phyloP scores from a whole-genome alignment of 2,797 vertebrate species.

The Mormyrops boulengeri region DNA sequence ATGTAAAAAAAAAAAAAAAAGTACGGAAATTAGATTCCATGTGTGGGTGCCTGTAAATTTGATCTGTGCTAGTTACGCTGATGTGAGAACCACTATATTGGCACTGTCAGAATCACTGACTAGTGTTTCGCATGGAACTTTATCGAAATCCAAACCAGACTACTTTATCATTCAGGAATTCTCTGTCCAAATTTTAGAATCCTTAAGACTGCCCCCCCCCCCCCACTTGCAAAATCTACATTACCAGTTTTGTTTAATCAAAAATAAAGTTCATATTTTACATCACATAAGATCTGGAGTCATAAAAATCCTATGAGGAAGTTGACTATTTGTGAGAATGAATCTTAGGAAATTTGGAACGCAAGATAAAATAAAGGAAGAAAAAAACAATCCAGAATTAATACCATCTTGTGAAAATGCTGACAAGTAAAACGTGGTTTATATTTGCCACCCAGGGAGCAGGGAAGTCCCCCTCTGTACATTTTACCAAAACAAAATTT shows the following conservation, averaged over 20 bases:
- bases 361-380: not conserved
- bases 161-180: not conserved
- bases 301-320: not conserved
- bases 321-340: not conserved
- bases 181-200: not conserved
- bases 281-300: not conserved
- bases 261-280: not conserved
- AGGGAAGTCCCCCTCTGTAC: not conserved
- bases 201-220: not conserved
- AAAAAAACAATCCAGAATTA: not conserved
- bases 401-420: not conserved
- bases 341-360: not conserved
- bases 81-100: not conserved
- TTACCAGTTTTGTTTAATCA: not conserved
- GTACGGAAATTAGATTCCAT: not conserved
- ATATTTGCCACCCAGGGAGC: not conserved
- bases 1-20: not conserved
- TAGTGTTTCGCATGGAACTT: not conserved
- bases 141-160: not conserved
- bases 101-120: not conserved
- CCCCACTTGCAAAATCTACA: not conserved
- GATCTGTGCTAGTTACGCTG: not conserved
- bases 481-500: not conserved
- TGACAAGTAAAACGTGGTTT: not conserved
- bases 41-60: not conserved